Evolutionary conservation across 1,140 invertebrate species (phyloP), one percentile per base, ranked within the genome.

Genomic region (Orius insidiosus): DNA sequence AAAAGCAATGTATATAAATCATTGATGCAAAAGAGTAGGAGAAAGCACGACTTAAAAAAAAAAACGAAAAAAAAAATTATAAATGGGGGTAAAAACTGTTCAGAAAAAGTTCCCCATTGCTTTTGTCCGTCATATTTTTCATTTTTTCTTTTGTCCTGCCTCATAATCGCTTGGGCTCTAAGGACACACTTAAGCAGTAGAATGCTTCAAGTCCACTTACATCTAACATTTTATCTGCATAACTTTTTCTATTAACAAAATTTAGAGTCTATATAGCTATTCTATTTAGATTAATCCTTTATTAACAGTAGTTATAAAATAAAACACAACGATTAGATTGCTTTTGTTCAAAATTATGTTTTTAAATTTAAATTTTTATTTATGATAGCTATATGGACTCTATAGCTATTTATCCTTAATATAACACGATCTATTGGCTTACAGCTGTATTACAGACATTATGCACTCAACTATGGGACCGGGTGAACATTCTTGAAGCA

Each of bases 381-480:
- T 24, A 24, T 24, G 3, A 11, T 11, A 36, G 35, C 35, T 36
- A 36, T 11, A 11, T 36, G 35, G 14, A 15, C n/a, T 11, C 14
- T n/a, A 15, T 15, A 36, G 35, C n/a, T 15, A n/a, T 36, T n/a
- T 36, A 15, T 11, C n/a, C n/a, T n/a, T 15, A 54, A 56, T 41
- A 16, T 19, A 30, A 19, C 10, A 31, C 7, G 8, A 57, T 59
- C 68, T 60, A 63, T 63, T 61, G 62, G 69, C 64, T 76, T 83
- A 69, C 80, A 96, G 92, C 85, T 68, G 85, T 90, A 74, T 78
- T 97, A 65, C 83, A 92, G 74, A 85, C 86, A 68, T 78, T 97
- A 72, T 90, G 86, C 78, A 80, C 81, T 73, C 78, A 86, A 71
- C 86, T 94, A 72, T 88, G 93, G 78, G 72, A 82, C 67, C 82